Evolutionary conservation across 1,140 invertebrate species (phyloP), one percentile per base, ranked within the genome.

Genomic region (Micrasema longulum): DNA sequence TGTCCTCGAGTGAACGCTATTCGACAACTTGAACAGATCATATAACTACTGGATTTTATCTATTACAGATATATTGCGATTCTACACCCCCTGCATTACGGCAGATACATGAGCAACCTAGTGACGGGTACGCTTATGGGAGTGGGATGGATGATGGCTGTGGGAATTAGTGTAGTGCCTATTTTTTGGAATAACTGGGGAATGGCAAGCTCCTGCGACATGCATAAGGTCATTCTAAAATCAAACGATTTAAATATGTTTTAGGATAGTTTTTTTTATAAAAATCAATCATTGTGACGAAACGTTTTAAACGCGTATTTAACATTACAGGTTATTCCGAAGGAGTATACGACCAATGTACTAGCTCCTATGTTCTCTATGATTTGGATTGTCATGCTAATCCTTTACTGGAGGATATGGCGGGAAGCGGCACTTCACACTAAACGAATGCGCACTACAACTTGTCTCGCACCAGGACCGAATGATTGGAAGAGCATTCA

Each of bases 71-170:
- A 93, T 78, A 85, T 93, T 71, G 93, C 93, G 0, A 93, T 96
- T 67, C 88, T 95, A 3, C 89, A 94, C 81, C 93, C 94, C 1
- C 84, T 96, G 68, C 88, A 91, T 79, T 93, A 93, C 80, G 87
- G 86, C 79, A 85, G 88, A 72, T 88, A 88, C 76, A 89, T 91
- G 86, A 91, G 89, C 0, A 88, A 88, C 71, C 83, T 85, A 72
- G 83, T 88, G 22, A 89, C 90, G 2, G 77, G 85, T 43, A 76
- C 85, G 38, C 84, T 91, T 31, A 89, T 92, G 77, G 78, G 85
- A 11, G 78, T 85, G 6, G 90, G 88, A 0, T 93, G 91, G 91
- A 79, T 86, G 0, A 77, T 87, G 31, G 88, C 90, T 0, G 81
- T 91, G 1, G 81, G 86, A 53, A 81, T 92, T 22, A 87, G 90